Conservation (phyloP, 2,113 vertebrate genomes). For the Thalassarche chlororhynchos region DNA sequence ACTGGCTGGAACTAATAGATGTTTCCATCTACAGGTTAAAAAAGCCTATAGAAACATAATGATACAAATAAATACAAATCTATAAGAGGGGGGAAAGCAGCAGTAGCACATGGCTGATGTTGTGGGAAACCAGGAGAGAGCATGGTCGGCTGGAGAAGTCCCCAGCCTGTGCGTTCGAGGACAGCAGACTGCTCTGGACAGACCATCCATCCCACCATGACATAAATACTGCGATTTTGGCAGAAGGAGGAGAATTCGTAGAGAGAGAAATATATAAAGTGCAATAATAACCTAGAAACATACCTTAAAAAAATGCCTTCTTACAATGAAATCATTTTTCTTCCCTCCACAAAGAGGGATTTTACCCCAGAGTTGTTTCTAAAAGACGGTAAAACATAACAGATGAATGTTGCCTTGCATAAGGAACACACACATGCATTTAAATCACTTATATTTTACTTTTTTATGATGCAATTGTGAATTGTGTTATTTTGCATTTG, state of each 20-base stretch:
- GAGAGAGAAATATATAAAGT: neutral
- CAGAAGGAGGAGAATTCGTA: neutral
- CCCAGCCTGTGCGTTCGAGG: accelerated
- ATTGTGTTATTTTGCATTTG: conserved; percentile 74
- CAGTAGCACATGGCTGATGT: neutral
- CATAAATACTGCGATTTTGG: neutral
- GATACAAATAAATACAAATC: neutral
- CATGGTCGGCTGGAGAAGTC: neutral
- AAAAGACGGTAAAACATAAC: conserved; percentile 44
- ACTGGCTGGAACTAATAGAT: neutral
- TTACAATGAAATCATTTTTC: neutral
- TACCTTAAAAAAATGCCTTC: neutral
- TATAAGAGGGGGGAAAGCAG: neutral
- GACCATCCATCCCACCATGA: neutral
- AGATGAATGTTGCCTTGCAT: conserved; percentile 62
- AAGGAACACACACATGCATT: conserved; percentile 63
- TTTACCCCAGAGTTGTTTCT: conserved; percentile 50
- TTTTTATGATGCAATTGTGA: conserved; percentile 71
- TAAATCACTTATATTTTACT: conserved; percentile 72
- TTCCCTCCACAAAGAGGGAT: neutral
- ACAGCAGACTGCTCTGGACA: neutral
- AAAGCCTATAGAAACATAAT: neutral
- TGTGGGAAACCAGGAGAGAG: neutral
- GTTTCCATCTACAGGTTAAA: neutral
- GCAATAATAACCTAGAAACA: neutral